phyloP scores from a whole-genome alignment of 2,888 invertebrate genomes.

The Amphipoea lucens region DNA sequence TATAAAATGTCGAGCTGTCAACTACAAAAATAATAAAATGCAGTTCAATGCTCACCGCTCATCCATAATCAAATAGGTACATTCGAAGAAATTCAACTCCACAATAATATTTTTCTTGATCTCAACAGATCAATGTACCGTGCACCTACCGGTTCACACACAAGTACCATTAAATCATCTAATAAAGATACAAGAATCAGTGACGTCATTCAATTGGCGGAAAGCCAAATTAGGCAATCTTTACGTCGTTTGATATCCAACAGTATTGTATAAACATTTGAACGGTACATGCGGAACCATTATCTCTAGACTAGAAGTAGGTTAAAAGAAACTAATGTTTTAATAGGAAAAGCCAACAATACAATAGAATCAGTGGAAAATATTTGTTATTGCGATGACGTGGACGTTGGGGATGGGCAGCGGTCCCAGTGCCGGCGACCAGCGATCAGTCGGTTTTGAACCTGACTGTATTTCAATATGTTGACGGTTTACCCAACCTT shows the following conservation, averaged over 20 bases:
- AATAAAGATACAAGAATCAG: constrained; percentile 56
- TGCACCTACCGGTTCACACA: constrained; percentile 16
- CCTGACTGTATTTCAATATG: not conserved
- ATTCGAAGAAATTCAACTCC: constrained; percentile 17
- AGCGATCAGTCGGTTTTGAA: not conserved
- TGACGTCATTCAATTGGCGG: constrained; percentile 64
- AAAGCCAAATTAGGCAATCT: constrained; percentile 68
- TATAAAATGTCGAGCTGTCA: constrained; percentile 22
- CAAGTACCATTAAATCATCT: constrained; percentile 63
- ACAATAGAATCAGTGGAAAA: constrained; percentile 85
- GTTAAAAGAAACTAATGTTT: constrained; percentile 83
- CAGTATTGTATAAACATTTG: constrained; percentile 60
- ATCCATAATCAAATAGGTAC: constrained; percentile 8
- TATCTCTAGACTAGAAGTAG: constrained; percentile 75
- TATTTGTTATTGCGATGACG: constrained; percentile 85
- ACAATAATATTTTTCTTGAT: constrained; percentile 25
- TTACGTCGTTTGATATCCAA: constrained; percentile 61
- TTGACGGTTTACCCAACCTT: not conserved
- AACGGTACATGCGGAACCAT: constrained; percentile 63
- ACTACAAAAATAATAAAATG: not conserved
- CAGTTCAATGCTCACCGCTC: constrained; percentile 5
- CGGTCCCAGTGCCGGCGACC: constrained; percentile 65
- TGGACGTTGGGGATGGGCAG: constrained; percentile 62
- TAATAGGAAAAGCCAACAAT: constrained; percentile 86
- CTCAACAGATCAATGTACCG: constrained; percentile 48